Evolutionary conservation across 2,797 vertebrate species (phyloP), one percentile per base, ranked within the genome.

Genomic region (Todus mexicanus): DNA sequence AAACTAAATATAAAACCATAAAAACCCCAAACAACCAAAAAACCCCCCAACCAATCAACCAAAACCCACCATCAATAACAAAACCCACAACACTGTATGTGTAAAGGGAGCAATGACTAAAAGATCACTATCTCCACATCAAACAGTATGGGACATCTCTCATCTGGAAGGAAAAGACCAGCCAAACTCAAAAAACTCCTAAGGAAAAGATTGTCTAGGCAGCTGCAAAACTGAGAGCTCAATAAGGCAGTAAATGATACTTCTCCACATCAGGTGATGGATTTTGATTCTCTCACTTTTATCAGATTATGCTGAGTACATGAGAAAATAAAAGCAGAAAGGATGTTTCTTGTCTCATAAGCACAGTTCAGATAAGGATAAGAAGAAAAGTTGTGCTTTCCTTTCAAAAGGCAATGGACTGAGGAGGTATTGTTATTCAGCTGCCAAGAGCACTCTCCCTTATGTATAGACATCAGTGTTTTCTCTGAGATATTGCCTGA

Each of bases 331-430:
- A 96, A 96, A 93, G 93, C 84, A 92, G 77, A 87, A 95, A 88
- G 48, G 71, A 91, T 95, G 96, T 91, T 94, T 74, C 88, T 90
- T 90, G 91, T 95, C 93, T 96, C 93, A 91, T 94, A 96, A 95
- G 80, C 56, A 61, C 71, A 20, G 93, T 95, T 96, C 90, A 96
- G 95, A 96, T 96, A 96, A 96, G 95, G 91, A 90, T 91, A 94
- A 92, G 83, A 84, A 92, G 45, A 83, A 90, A 92, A 96, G 88
- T 93, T 94, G 86, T 89, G 60, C 71, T 91, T 95, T 57, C 57
- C n/a, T 94, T 96, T 96, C 93, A 94, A 91, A 90, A 96, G 77
- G 94, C 94, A 95, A 80, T 96, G 94, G 94, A 93, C 91, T 96
- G 95, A 95, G 84, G 77, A 95, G 90, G 71, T 93, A 93, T 94